Base-by-base conservation (phyloP, 2,797 vertebrate genomes). In the Neosilurus mollespiculum region DNA sequence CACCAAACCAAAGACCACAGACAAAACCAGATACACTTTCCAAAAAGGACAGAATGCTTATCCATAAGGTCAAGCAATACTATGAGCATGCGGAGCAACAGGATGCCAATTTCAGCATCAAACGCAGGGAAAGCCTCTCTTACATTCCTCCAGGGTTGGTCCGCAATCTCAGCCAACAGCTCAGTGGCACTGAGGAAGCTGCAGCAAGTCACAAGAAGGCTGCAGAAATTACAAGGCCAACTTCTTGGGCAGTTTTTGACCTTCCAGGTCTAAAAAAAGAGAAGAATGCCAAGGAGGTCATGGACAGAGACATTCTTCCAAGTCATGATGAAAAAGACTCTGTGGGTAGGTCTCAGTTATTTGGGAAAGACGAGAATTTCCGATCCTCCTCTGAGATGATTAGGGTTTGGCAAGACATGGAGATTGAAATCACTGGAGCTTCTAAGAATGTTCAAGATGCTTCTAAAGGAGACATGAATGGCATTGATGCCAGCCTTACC, bases 91-190 rank as follows among this genome's bases (percentile, higher is more conserved):
- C 97, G 0, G 97, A 98, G 87, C 51, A 97, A 86, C 94, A 94
- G 0, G 97, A 99, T 0, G 94, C 93, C 0, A 84, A 91, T 88
- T 97, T 98, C 8, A 95, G 96, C n/a, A 91, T 98, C 85, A 95
- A 94, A 85, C 96, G 97, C 86, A 92, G 97, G 1, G 97, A 99
- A 90, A 99, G 98, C 87, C 95, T 99, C 34, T 97, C 97, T 43
- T 98, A 97, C 69, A 99, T 99, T 80, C 98, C 98, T 64, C 94
- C 96, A 4, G 98, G 98, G 26, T 88, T 99, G 73, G 97, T 99
- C 49, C 94, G 94, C 14, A 96, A 95, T 84, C 94, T 96, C 0
- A 95, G 98, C 77, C 94, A 87, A 87, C 96, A 96, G 85, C 92
- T 99, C 70, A 96, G 96, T 69, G 92, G 89, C 65, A 88, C 90